Conservation (phyloP, 2,888 invertebrate genomes). For the Drosophila merina region DNA sequence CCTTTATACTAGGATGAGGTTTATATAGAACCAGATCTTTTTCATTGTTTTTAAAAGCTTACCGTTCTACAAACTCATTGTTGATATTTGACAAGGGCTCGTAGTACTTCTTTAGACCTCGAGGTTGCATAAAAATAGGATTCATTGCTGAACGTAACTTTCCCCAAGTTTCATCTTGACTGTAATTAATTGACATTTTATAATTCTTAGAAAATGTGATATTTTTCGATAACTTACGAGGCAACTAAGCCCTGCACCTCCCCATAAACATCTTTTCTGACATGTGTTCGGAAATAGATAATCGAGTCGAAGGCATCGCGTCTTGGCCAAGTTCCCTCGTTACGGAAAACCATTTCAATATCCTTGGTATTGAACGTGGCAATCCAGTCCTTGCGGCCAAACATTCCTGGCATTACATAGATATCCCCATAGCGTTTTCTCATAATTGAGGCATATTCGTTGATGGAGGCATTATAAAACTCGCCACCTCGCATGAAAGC, state of each 20-base stretch:
- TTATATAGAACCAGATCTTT: not conserved
- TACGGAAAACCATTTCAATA: constrained; percentile 84
- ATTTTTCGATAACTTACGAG: constrained; percentile 35
- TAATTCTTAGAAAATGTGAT: not conserved
- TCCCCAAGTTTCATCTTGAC: constrained; percentile 86
- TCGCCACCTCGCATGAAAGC: constrained; percentile 63
- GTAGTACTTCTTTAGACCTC: constrained; percentile 85
- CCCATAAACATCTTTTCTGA: constrained; percentile 55
- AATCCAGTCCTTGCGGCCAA: constrained; percentile 76
- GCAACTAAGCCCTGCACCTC: constrained; percentile 47
- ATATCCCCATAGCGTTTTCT: constrained; percentile 68
- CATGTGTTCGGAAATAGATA: constrained; percentile 67
- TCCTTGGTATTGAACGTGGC: constrained; percentile 85
- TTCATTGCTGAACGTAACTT: constrained; percentile 85
- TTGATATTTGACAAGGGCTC: constrained; percentile 80
- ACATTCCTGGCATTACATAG: constrained; percentile 81
- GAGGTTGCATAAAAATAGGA: constrained; percentile 87
- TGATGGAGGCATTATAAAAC: constrained; percentile 44
- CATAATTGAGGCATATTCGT: constrained; percentile 46
- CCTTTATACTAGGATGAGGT: constrained; percentile 73
- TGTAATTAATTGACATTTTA: constrained; percentile 49
- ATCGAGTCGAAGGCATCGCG: constrained; percentile 82
- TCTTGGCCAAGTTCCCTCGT: constrained; percentile 84
- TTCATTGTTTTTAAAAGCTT: not conserved
- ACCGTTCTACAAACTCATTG: constrained; percentile 83